Conservation (phyloP, 2,888 invertebrate species). For the Boloria euphrosyne region DNA sequence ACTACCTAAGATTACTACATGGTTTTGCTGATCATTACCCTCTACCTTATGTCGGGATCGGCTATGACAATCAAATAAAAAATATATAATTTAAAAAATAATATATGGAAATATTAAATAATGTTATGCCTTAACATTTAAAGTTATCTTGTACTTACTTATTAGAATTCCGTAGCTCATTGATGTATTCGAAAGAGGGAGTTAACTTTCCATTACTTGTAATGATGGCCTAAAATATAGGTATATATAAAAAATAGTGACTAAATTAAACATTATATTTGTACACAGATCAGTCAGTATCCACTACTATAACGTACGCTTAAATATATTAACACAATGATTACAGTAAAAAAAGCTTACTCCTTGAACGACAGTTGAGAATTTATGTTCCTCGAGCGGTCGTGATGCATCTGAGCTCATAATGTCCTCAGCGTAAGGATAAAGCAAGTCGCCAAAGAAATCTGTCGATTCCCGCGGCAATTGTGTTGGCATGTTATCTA, state of each 20-base stretch:
- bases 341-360: slow-evolving; percentile 63
- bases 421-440: slow-evolving; percentile 95
- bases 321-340: slow-evolving; percentile 22
- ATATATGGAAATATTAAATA: not conserved
- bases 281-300: no score
- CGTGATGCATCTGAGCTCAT: slow-evolving; percentile 91
- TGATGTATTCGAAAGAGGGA: slow-evolving; percentile 96
- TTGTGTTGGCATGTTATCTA: slow-evolving; percentile 99
- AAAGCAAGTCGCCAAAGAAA: slow-evolving; percentile 96
- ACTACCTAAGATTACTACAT: slow-evolving; percentile 95
- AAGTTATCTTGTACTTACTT: slow-evolving; percentile 67
- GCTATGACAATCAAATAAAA: slow-evolving; percentile 53
- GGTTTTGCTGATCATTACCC: slow-evolving; percentile 84
- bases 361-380: slow-evolving; percentile 86
- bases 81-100: not conserved
- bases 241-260: not conserved
- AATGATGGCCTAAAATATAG: slow-evolving; percentile 90
- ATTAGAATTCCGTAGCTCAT: slow-evolving; percentile 89
- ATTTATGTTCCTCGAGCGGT: slow-evolving; percentile 89
- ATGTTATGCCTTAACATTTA: not conserved
- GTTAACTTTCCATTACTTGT: slow-evolving; percentile 97
- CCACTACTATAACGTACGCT: not conserved
- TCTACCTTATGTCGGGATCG: slow-evolving; percentile 89
- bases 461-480: slow-evolving; percentile 98
- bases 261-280: no score